Base-by-base conservation (phyloP, 2,888 invertebrate species). In the Sericinus montela region DNA sequence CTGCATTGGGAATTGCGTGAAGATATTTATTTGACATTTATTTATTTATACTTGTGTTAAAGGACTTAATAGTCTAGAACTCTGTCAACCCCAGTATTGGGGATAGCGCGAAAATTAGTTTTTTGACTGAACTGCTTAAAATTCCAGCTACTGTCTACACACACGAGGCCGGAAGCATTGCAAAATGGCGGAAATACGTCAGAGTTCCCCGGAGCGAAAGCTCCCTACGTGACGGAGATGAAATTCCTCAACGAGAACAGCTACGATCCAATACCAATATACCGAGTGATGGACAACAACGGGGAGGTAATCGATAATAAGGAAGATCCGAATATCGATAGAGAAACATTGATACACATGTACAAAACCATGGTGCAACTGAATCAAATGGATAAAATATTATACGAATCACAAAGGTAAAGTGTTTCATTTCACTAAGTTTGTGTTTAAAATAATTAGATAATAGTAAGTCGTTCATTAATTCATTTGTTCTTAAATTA, bases 351-450 rank as follows among this genome's bases (percentile, higher is more conserved):
- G 11, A 72, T 94, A 4, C 95, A 97, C 83, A 98, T 99, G 96
- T 99, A 98, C 80, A 93, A 93, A 65, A 93, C 94, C 45, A 99
- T 99, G 99, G 91, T 95, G 0, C 88, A 95, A 47, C 81, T 99
- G 8, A 96, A 94, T 68, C 93, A 95, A 11, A 95, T 99, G 97
- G 99, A 99, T 75, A 94, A 95, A 72, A 96, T 99, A 64, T 79
- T 99, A 47, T 99, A 99, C 63, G 99, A 99, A 81, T 98, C 98
- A 46, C 98, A 98, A 78, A 73, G 92, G 80, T 91, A 80, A 5
- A 19, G 19, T 19, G 2, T 19, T 19, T 19, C 19, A 19, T 19
- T 19, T n/a, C n/a, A n/a, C n/a, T n/a, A n/a, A n/a, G n/a, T n/a
- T n/a, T n/a, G n/a, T n/a, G n/a, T n/a, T n/a, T n/a, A n/a, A n/a